Evolutionary conservation across 2,888 invertebrate genomes (phyloP).

Genomic region (Lypha dubia): DNA sequence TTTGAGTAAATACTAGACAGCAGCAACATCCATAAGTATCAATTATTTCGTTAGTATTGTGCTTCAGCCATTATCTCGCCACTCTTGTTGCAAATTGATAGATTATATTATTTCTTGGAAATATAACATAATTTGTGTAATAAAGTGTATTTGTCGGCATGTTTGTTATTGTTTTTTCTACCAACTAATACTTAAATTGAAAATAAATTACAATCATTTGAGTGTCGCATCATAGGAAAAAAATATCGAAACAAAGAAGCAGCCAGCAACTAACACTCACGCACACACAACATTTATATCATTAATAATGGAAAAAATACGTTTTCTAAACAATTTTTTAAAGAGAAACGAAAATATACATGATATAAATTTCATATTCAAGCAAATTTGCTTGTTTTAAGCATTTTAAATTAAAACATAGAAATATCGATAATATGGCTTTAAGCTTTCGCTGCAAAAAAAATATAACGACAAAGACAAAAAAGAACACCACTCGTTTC

Average conservation of each 20-base stretch:
- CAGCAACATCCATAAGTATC: conserved; percentile 1
- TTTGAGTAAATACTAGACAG: background rate
- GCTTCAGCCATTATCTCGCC: background rate
- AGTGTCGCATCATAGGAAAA: conserved; percentile 7
- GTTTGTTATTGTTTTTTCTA: no score
- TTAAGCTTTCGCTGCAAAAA: background rate
- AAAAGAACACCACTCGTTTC: background rate
- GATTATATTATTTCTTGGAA: conserved; percentile 5
- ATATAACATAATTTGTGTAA: background rate
- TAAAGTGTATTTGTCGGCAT: no score
- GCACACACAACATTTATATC: background rate
- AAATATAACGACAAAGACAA: background rate
- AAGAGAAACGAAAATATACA: background rate
- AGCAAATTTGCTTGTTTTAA: background rate
- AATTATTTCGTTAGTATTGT: conserved; percentile 17
- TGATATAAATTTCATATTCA: background rate
- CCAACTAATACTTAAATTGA: conserved; percentile 33
- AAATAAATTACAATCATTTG: conserved; percentile 49
- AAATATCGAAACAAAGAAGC: background rate
- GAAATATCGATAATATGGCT: background rate
- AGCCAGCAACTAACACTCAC: background rate
- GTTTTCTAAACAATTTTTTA: background rate
- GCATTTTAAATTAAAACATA: background rate
- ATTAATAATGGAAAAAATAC: background rate
- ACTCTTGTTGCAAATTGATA: conserved; percentile 7